phyloP scores from a whole-genome alignment of 2,113 vertebrate genomes.

The Microtus oregoni region DNA sequence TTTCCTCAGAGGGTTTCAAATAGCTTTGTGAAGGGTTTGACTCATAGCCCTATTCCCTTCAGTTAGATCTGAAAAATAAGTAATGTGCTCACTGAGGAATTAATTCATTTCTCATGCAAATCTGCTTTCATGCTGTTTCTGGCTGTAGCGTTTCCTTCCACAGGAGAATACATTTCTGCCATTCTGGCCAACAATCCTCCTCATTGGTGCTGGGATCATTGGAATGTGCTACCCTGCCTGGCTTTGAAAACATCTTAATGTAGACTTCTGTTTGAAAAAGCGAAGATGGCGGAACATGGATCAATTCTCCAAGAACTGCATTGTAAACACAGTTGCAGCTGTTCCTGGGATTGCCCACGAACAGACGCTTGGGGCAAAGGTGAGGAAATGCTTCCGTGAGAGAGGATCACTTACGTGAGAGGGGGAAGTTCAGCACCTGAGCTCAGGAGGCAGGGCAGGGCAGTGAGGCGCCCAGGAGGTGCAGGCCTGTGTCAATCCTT shows the following conservation, averaged over 20 bases:
- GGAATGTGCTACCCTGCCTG: not conserved
- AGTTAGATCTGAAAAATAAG: slow-evolving; percentile 19
- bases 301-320: not conserved
- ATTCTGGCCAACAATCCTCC: not conserved
- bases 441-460: not conserved
- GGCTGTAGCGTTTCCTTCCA: not conserved
- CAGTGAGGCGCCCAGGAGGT: not conserved
- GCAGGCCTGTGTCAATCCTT: rapidly evolving
- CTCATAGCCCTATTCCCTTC: not conserved
- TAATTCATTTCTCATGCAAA: not conserved
- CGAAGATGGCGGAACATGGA: not conserved
- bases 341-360: not conserved
- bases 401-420: not conserved
- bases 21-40: not conserved
- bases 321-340: not conserved
- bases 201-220: not conserved
- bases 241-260: not conserved
- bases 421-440: not conserved
- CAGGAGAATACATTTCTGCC: not conserved
- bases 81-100: not conserved
- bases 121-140: not conserved
- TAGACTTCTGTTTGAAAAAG: slow-evolving; percentile 32
- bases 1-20: slow-evolving; percentile 41
- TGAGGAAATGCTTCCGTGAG: rapidly evolving
- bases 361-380: not conserved